Base-by-base conservation (phyloP, 2,113 vertebrate species). In the Prochilodus magdalenae region DNA sequence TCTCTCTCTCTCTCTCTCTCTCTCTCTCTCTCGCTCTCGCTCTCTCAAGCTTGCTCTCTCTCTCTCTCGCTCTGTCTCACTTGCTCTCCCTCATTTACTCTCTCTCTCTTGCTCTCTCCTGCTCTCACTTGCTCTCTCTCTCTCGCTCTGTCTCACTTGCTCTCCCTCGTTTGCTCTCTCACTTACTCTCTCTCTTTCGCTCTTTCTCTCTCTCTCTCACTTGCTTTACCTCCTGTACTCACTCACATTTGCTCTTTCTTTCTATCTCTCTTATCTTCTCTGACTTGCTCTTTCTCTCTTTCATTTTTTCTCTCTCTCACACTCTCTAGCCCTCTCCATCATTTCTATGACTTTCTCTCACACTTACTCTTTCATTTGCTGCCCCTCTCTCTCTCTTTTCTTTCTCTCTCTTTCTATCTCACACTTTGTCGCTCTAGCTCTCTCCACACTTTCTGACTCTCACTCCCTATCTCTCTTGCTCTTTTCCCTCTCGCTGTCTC, bases 1-100 rank as follows among this genome's bases (percentile, higher is more conserved):
- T 77, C 44, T 27, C 75, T 83, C 63, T 29, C 33, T 59, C 33
- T n/a, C 57, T 74, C 72, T 36, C 36, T 33, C 22, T 33, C 59
- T 36, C 22, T 16, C 49, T 66, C 16, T 0, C 16, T 18, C 40
- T 40, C 22, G 11, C 14, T 33, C 27, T 15, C 2, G 33, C 67
- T 36, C 36, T 49, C 57, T 1, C 57, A 6, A 22, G 3, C 22
- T 3, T 4, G 7, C 53, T 20, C 53, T 55, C 53, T 55, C 13
- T 1, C 53, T 55, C 13, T 2, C 20, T 13, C 53, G 10, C 1
- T 55, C 13, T 5, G 3, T 57, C 55, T 57, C 55, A 1, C 55
- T 57, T n/a, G 6, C 55, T 57, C 22, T 57, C 2, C 2, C 20
- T n/a, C 16, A 1, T 11, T 49, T 11, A 5, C 47, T 49, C 14